Evolutionary conservation across 2,113 vertebrate genomes (phyloP).

Genomic region (Syngnathoides biaculeatus): DNA sequence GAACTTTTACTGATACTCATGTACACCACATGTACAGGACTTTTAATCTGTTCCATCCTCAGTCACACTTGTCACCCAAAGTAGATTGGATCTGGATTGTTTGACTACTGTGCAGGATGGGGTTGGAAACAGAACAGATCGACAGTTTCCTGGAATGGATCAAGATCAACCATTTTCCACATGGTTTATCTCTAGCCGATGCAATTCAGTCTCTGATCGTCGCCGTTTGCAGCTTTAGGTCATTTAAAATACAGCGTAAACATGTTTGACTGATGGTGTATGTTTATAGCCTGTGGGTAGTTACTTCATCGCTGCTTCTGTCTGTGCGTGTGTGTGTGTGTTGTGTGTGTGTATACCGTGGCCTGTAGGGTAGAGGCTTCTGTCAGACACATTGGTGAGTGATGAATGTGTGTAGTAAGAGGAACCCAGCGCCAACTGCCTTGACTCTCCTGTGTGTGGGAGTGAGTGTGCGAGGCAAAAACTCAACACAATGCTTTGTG

Average conservation of each 20-base stretch:
- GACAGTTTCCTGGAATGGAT: not conserved
- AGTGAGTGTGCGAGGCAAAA: constrained; percentile 15
- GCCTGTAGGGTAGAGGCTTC: constrained; percentile 58
- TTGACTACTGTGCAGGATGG: too few relatives aligned
- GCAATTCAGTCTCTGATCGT: constrained; percentile 1
- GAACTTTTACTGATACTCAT: too few relatives aligned
- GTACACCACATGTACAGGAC: too few relatives aligned
- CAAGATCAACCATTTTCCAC: not conserved
- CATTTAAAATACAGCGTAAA: constrained; percentile 5
- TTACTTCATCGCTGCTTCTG: constrained; percentile 9
- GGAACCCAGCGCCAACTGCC: constrained; percentile 54
- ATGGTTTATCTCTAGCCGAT: constrained; percentile 1
- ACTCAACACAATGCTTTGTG: constrained; percentile 18
- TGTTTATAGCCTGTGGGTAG: constrained; percentile 24
- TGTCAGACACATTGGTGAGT: constrained; percentile 66
- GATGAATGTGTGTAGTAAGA: constrained; percentile 65
- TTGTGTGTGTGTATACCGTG: constrained; percentile 22
- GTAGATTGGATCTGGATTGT: too few relatives aligned
- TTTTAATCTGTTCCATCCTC: too few relatives aligned
- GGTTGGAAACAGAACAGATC: not conserved
- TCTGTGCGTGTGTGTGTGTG: constrained; percentile 20
- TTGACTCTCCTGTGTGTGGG: constrained; percentile 33
- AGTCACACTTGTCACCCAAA: too few relatives aligned
- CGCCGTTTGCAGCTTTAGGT: constrained; percentile 2
- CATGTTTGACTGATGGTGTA: constrained; percentile 12